Base-by-base conservation (phyloP, 2,888 invertebrate species). In the Zeuzera pyrina region DNA sequence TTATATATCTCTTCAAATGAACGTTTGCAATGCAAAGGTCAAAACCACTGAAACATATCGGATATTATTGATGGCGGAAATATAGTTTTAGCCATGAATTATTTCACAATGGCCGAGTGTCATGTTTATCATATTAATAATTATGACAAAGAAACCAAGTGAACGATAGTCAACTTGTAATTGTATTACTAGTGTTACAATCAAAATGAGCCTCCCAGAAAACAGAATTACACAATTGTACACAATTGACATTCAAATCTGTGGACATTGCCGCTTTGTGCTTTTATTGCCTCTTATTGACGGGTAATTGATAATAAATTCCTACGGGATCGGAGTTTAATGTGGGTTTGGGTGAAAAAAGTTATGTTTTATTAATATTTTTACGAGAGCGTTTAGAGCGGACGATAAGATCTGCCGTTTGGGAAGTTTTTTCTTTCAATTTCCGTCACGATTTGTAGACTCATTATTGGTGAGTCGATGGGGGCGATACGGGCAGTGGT, bases 331-430 rank as follows among this genome's bases (percentile, higher is more conserved):
- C 66, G 69, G 66, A 72, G 64, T 72, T 79, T 78, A 81, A 83
- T 83, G 81, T 83, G 83, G 83, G 83, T 81, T 81, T 83, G 77
- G 72, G 81, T 78, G 73, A 51, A 78, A 83, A 81, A 83, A 79
- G 78, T 81, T 79, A 78, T 79, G 74, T 83, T 83, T 83, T 83
- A 83, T 83, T 83, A 83, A 83, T 83, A 83, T 83, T 83, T 79
- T 83, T 83, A 83, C 79, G 79, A 79, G 81, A 83, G 60, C 79
- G 76, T 81, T 83, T 83, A 83, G 78, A 67, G 59, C 48, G 57
- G 49, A 35, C 62, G 81, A 81, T 83, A 81, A 76, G 79, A 83
- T 83, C 81, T 69, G 70, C 54, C 67, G 66, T 61, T 77, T 68
- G 77, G 74, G 77, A 77, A 76, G 74, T 81, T 83, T 78, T 83